Conservation (phyloP, 2,113 vertebrate genomes). For the Rousettus leschenaultii region DNA sequence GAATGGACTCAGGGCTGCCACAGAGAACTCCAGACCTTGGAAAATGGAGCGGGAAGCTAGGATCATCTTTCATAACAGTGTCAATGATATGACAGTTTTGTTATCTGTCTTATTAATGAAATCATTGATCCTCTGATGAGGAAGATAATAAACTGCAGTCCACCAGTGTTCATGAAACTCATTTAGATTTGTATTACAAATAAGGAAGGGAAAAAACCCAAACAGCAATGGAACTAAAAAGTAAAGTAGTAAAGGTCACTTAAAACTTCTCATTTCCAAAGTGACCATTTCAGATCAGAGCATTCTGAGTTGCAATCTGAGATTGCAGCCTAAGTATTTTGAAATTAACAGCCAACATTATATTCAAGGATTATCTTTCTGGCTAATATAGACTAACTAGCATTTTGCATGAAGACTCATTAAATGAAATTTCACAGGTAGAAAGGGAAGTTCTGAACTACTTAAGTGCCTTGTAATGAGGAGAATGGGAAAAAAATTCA, state of each 20-base stretch:
- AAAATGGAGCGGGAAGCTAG: constrained; percentile 89
- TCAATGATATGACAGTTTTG: constrained; percentile 94
- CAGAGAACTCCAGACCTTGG: constrained; percentile 86
- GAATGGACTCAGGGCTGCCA: constrained; percentile 89
- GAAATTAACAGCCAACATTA: neutral
- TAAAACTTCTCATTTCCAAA: constrained; percentile 70
- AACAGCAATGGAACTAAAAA: constrained; percentile 41
- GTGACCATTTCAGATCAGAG: neutral
- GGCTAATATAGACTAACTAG: neutral
- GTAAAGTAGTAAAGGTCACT: constrained; percentile 37
- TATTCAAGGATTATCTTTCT: neutral
- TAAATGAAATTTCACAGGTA: neutral
- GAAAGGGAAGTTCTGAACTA: neutral
- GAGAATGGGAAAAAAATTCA: neutral
- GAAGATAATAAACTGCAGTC: constrained; percentile 94
- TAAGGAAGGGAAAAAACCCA: constrained; percentile 14
- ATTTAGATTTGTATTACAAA: constrained; percentile 82
- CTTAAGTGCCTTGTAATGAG: neutral
- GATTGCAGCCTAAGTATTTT: neutral
- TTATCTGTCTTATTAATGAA: constrained; percentile 99
- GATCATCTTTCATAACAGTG: constrained; percentile 96
- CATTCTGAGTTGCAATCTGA: neutral
- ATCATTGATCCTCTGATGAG: constrained; percentile 99
- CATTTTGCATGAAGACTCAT: neutral
- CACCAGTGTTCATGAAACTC: constrained; percentile 77